phyloP scores from a whole-genome alignment of 1,140 invertebrate species.

The Ruditapes philippinarum region DNA sequence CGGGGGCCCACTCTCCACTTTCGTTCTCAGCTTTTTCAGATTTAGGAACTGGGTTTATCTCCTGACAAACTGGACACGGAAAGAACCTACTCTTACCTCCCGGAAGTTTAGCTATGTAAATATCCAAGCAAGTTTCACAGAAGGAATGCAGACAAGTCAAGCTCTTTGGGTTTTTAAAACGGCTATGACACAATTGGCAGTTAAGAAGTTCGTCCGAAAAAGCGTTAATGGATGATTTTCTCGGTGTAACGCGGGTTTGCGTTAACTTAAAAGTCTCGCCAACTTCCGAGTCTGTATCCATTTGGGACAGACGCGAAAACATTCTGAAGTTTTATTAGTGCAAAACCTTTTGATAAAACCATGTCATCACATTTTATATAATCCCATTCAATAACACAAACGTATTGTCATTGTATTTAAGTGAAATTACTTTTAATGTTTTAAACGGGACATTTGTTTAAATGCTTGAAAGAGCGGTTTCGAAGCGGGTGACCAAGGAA shows the following conservation, averaged over 20 bases:
- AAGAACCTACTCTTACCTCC: slow-evolving; percentile 50
- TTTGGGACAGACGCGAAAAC: slow-evolving; percentile 22
- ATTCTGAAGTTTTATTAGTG: neutral
- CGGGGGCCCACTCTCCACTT: neutral
- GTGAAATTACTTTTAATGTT: no score
- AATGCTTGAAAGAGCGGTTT: slow-evolving; percentile 7
- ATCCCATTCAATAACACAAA: neutral
- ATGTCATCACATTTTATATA: neutral
- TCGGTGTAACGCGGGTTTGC: slow-evolving; percentile 17
- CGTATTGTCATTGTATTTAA: neutral
- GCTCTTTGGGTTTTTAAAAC: slow-evolving; percentile 61
- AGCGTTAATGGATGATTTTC: slow-evolving; percentile 29
- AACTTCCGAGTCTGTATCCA: slow-evolving; percentile 62
- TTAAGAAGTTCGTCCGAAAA: slow-evolving; percentile 63
- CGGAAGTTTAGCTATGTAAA: slow-evolving; percentile 60
- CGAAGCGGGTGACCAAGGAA: neutral
- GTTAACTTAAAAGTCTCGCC: slow-evolving; percentile 61
- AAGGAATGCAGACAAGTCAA: slow-evolving; percentile 56
- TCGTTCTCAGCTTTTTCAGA: neutral
- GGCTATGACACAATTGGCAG: slow-evolving; percentile 58
- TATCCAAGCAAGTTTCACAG: slow-evolving; percentile 62
- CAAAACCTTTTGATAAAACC: neutral
- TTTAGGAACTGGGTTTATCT: slow-evolving; percentile 46
- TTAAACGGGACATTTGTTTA: no score
- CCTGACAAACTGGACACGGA: slow-evolving; percentile 57